These are phyloP conservation scores for Pteronotus mesoamericanus DNA, from an alignment of 2,797 vertebrate species.

Conservation along the genomic window DNA sequence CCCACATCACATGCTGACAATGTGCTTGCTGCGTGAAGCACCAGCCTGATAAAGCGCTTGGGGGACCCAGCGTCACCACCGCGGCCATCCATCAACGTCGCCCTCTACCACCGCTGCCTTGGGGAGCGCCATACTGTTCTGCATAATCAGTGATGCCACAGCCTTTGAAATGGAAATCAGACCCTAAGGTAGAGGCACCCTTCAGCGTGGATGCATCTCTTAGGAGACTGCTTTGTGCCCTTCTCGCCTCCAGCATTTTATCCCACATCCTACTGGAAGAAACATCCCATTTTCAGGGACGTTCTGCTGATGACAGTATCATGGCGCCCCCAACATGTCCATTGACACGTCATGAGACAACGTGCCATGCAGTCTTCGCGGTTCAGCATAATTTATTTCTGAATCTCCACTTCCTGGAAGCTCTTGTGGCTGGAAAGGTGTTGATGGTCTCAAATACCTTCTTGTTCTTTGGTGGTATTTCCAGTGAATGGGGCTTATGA, in stretches of 20 bases:
- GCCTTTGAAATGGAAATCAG: slow-evolving; percentile 58
- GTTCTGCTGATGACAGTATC: slow-evolving; percentile 40
- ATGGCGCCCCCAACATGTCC: neutral
- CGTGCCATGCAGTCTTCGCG: neutral
- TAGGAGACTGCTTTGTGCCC: neutral
- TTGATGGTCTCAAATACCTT: neutral
- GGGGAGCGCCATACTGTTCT: slow-evolving; percentile 40
- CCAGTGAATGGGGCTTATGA: slow-evolving; percentile 17
- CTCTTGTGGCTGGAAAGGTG: slow-evolving; percentile 19
- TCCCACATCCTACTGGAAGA: slow-evolving; percentile 30
- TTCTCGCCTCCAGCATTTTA: slow-evolving; percentile 40
- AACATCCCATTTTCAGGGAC: slow-evolving; percentile 41
- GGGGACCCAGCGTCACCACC: neutral
- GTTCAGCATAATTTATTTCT: slow-evolving; percentile 62
- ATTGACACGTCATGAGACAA: neutral
- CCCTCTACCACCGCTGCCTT: neutral
- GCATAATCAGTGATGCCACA: neutral
- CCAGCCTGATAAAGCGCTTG: neutral
- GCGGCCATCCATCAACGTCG: slow-evolving; percentile 14
- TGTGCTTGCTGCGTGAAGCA: neutral
- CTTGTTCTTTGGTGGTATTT: slow-evolving; percentile 40
- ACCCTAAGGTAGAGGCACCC: neutral
- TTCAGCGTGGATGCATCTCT: slow-evolving; percentile 43
- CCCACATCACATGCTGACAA: neutral
- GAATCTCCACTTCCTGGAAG: slow-evolving; percentile 67